Conservation (phyloP, 2,888 invertebrate genomes). For the Protodeltote pygarga region DNA sequence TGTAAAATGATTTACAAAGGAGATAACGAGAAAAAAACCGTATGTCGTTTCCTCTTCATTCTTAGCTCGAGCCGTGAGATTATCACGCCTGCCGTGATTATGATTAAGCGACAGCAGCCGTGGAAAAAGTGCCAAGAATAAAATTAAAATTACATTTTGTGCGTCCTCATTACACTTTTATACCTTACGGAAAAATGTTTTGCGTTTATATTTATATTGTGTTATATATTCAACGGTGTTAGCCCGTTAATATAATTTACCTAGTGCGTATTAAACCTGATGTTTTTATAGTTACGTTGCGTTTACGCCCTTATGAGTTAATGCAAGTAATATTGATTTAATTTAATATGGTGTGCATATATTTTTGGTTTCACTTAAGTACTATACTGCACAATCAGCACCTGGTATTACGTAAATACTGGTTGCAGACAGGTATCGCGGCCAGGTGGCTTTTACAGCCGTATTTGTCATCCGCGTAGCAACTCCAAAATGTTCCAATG, state of each 20-base stretch:
- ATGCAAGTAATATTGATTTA: background rate
- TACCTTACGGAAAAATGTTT: constrained; percentile 51
- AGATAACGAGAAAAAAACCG: constrained; percentile 66
- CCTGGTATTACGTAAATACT: constrained; percentile 58
- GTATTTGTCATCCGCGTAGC: constrained; percentile 76
- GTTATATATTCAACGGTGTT: constrained; percentile 12
- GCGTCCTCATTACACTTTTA: constrained; percentile 63
- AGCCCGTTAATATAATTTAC: constrained; percentile 10
- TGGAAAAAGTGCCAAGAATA: constrained; percentile 64
- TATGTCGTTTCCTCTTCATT: constrained; percentile 73
- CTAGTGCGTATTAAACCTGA: background rate
- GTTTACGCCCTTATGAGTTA: background rate
- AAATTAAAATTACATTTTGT: constrained; percentile 75
- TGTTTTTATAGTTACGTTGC: background rate
- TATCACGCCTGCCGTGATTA: constrained; percentile 75
- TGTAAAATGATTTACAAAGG: constrained; percentile 58
- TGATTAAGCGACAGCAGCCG: constrained; percentile 72
- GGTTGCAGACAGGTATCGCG: constrained; percentile 69
- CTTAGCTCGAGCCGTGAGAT: constrained; percentile 63
- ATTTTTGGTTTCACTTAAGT: constrained; percentile 39
- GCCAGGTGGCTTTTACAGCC: constrained; percentile 79
- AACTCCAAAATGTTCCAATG: constrained; percentile 71
- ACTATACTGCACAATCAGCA: constrained; percentile 49
- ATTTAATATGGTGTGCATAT: background rate
- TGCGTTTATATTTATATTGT: constrained; percentile 31